A percentile compares a stretch with the other conserved stretches of the same genome.
phyloP scores from a whole-genome alignment of 2,888 invertebrate species.

The Nymphalis urticae region DNA sequence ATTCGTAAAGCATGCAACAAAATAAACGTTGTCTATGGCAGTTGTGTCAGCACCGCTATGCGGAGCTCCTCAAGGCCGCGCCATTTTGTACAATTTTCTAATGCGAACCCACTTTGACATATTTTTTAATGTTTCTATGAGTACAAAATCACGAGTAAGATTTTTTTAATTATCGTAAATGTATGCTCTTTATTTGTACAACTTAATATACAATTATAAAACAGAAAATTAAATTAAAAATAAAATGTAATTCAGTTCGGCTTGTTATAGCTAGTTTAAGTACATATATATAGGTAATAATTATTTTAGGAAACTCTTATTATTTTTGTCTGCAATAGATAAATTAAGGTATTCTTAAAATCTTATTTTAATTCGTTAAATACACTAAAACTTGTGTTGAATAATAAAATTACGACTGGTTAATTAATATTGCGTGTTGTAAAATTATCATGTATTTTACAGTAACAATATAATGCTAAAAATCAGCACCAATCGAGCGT shows the following conservation, averaged over 20 bases:
- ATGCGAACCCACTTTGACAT: background rate
- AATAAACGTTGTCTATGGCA: conserved; percentile 1
- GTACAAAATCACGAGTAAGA: background rate
- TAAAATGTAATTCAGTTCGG: no score
- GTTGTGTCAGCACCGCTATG: conserved; percentile 26
- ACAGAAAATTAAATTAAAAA: no score
- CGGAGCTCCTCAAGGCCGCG: conserved; percentile 38
- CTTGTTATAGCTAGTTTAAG: no score
- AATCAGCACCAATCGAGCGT: conserved; percentile 13
- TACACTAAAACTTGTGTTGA: no score
- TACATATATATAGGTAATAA: no score
- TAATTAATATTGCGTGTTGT: background rate
- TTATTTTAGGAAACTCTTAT: no score
- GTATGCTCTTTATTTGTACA: no score
- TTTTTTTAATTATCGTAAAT: no score
- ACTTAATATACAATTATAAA: no score
- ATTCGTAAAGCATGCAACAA: background rate
- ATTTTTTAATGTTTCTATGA: conserved; percentile 8
- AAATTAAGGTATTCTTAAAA: no score
- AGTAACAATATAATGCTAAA: conserved; percentile 8
- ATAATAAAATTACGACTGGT: background rate
- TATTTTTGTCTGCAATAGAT: no score
- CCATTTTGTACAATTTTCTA: conserved; percentile 19
- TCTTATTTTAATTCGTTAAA: no score
- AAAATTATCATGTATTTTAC: background rate